phyloP scores from a whole-genome alignment of 2,797 vertebrate genomes.

The Podarcis lilfordi region DNA sequence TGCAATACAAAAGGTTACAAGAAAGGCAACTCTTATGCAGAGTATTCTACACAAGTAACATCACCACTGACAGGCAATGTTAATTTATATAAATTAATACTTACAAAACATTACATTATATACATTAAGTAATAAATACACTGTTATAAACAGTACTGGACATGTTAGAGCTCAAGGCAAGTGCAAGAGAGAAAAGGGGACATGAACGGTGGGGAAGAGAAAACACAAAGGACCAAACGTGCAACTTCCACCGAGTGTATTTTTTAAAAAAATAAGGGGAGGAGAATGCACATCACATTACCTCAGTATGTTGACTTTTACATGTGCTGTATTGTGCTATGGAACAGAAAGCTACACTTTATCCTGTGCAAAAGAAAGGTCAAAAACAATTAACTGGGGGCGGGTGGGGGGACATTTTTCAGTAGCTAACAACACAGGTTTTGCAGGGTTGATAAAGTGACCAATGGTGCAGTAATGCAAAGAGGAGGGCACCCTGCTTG shows the following conservation, averaged over 20 bases:
- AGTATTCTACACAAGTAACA: constrained; percentile 94
- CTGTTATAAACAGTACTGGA: constrained; percentile 98
- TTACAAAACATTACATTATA: constrained; percentile 98
- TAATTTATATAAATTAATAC: constrained; percentile 99
- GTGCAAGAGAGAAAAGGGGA: constrained; percentile 81
- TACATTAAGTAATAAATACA: constrained; percentile 99
- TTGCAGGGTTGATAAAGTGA: background rate
- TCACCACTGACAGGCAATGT: constrained; percentile 93
- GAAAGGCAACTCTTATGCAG: constrained; percentile 90
- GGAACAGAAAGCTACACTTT: constrained; percentile 20
- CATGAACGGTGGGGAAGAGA: constrained; percentile 21
- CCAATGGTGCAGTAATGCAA: constrained; percentile 46
- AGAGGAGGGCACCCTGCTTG: constrained; percentile 53
- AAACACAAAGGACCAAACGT: constrained; percentile 11
- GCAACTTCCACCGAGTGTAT: constrained; percentile 38
- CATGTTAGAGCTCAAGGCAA: constrained; percentile 89
- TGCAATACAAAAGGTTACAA: constrained; percentile 80
- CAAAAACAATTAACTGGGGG: constrained; percentile 28
- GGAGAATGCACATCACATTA: constrained; percentile 31
- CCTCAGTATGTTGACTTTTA: constrained; percentile 32
- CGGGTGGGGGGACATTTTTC: too few species aligned
- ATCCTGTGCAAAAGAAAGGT: constrained; percentile 53
- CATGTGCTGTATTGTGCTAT: constrained; percentile 41
- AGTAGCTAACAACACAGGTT: background rate
- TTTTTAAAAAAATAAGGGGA: constrained; percentile 9